A percentile compares a stretch with the other conserved stretches of the same genome.
These are phyloP conservation scores for Pseudoatta argentina DNA, from an alignment of 1,140 invertebrate genomes.

Conservation along the genomic window DNA sequence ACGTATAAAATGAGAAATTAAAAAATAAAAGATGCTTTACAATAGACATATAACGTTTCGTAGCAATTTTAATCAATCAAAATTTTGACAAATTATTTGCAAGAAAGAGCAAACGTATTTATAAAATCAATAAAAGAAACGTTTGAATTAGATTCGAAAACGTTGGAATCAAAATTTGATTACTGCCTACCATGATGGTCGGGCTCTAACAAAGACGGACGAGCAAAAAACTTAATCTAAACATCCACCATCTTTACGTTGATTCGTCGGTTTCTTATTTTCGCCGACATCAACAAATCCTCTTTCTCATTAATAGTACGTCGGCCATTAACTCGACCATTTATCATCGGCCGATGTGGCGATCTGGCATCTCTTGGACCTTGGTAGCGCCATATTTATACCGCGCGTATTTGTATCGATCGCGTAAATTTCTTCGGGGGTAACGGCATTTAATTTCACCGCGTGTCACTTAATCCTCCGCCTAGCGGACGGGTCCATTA, in stretches of 20 bases:
- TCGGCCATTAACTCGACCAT: constrained; percentile 67
- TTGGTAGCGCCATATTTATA: constrained; percentile 54
- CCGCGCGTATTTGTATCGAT: constrained; percentile 69
- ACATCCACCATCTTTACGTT: constrained; percentile 40
- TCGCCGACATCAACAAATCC: constrained; percentile 61
- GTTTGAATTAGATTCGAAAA: not conserved
- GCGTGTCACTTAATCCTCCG: constrained; percentile 68
- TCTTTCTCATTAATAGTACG: constrained; percentile 69
- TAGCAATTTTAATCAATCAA: not conserved
- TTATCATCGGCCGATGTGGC: constrained; percentile 65
- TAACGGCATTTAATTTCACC: constrained; percentile 71
- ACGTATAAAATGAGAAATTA: not conserved
- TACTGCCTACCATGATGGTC: not conserved
- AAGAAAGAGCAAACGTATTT: not conserved
- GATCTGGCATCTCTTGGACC: constrained; percentile 62
- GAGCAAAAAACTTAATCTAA: constrained; percentile 41
- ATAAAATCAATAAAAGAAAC: not conserved
- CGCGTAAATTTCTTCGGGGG: constrained; percentile 73
- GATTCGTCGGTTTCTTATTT: constrained; percentile 51
- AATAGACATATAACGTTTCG: not conserved
- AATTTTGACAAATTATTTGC: not conserved
- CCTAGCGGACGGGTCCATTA: constrained; percentile 46
- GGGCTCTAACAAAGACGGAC: constrained; percentile 13
- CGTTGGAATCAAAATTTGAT: not conserved
- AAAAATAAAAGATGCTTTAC: not conserved